Evolutionary conservation across 2,113 vertebrate species (phyloP).

Genomic region (Cyrtonyx montezumae): DNA sequence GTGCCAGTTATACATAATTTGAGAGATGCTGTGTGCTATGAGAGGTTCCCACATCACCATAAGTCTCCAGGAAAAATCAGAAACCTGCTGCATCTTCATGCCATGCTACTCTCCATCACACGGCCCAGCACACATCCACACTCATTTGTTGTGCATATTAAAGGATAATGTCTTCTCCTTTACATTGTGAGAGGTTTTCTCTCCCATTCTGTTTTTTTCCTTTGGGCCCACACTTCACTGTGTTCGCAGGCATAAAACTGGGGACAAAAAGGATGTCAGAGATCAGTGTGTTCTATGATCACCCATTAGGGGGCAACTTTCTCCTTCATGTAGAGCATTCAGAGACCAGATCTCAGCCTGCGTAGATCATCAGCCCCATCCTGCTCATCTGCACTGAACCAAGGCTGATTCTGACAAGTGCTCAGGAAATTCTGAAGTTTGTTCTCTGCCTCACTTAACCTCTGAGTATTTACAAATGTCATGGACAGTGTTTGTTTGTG

Average conservation of each 20-base stretch:
- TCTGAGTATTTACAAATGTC: background rate
- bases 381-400: background rate
- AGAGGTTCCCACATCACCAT: rapidly evolving
- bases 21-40: background rate
- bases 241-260: too few species aligned
- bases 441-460: background rate
- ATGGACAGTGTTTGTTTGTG: background rate
- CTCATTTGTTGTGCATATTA: background rate
- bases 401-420: background rate
- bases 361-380: background rate
- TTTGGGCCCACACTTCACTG: background rate
- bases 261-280: background rate
- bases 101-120: background rate
- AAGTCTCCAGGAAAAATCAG: background rate
- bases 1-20: background rate
- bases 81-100: background rate
- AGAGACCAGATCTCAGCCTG: background rate
- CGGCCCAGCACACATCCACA: too few species aligned
- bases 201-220: background rate
- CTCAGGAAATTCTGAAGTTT: constrained; percentile 3
- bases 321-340: background rate
- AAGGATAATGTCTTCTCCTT: background rate
- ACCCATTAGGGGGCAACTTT: constrained; percentile 33
- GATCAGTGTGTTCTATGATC: background rate
- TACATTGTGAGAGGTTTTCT: background rate